phyloP scores from a whole-genome alignment of 2,113 vertebrate genomes.

The Nesospiza acunhae region DNA sequence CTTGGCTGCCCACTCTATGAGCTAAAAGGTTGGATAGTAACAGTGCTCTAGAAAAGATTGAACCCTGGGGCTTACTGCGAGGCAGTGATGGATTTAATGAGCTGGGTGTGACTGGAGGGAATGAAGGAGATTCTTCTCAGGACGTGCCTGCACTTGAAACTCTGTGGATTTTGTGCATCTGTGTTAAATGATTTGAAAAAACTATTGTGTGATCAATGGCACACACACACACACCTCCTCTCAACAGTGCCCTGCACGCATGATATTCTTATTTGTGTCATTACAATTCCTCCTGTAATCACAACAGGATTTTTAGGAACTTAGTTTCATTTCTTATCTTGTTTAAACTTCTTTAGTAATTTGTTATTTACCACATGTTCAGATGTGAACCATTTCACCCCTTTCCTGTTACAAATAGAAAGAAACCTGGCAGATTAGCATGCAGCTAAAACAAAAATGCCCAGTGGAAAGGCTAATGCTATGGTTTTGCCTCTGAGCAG shows the following conservation, averaged over 20 bases:
- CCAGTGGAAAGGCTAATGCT: not conserved
- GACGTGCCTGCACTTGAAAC: slow-evolving; percentile 51
- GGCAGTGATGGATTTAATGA: slow-evolving; percentile 61
- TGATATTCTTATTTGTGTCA: not conserved
- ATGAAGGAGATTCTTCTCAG: slow-evolving; percentile 43
- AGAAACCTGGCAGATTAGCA: not conserved
- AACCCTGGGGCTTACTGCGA: slow-evolving; percentile 50
- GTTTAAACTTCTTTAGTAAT: not conserved
- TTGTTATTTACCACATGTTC: not conserved
- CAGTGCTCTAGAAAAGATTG: slow-evolving; percentile 51
- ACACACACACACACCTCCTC: not conserved
- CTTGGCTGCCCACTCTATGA: slow-evolving; percentile 57
- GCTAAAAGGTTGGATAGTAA: slow-evolving; percentile 57
- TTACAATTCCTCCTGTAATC: not conserved
- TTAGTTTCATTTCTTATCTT: not conserved
- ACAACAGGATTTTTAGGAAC: not conserved
- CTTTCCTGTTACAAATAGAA: not conserved
- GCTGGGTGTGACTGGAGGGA: slow-evolving; percentile 59
- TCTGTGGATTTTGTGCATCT: slow-evolving; percentile 1
- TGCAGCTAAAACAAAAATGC: not conserved
- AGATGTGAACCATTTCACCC: not conserved
- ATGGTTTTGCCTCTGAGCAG: not conserved
- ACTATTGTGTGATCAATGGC: not conserved
- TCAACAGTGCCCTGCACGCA: not conserved
- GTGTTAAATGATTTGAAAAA: slow-evolving; percentile 22